Conservation (phyloP, 2,113 vertebrate species). For the Sinocyclocheilus rhinocerous region DNA sequence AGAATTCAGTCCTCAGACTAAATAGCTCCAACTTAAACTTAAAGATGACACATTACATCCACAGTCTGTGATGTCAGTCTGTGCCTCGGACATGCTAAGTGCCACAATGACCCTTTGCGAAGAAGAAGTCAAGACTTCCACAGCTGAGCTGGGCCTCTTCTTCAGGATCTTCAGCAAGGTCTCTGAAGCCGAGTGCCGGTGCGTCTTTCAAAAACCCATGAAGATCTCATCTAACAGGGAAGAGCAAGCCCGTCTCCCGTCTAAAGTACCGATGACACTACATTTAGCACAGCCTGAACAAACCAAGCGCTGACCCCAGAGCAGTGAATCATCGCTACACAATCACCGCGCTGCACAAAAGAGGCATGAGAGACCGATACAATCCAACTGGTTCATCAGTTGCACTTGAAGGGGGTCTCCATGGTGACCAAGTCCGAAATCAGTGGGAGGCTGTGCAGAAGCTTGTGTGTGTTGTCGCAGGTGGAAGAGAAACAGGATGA, state of each 20-base stretch:
- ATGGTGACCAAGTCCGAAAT: slow-evolving; percentile 81
- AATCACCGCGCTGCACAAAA: slow-evolving; percentile 58
- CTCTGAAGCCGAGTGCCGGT: slow-evolving; percentile 78
- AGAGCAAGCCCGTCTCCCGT: slow-evolving; percentile 58
- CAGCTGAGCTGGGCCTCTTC: slow-evolving; percentile 72
- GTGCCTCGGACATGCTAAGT: slow-evolving; percentile 72
- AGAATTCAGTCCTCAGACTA: background rate
- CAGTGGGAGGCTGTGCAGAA: slow-evolving; percentile 59
- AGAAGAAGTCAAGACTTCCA: slow-evolving; percentile 80
- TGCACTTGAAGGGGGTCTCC: slow-evolving; percentile 80
- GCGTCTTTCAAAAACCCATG: slow-evolving; percentile 69
- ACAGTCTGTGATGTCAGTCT: slow-evolving; percentile 63
- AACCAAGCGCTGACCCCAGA: slow-evolving; percentile 33
- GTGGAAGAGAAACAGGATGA: slow-evolving; percentile 45
- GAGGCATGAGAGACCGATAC: slow-evolving; percentile 66
- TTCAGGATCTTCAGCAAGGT: slow-evolving; percentile 74
- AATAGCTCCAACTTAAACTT: background rate
- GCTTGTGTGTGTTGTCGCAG: slow-evolving; percentile 28
- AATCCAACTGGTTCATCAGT: slow-evolving; percentile 71
- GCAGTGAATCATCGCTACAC: slow-evolving; percentile 61
- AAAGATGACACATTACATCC: slow-evolving; percentile 75
- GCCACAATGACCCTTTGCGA: slow-evolving; percentile 84
- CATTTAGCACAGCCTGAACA: slow-evolving; percentile 5
- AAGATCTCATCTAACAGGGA: slow-evolving; percentile 68
- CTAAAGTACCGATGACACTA: background rate